Conservation (phyloP, 2,888 invertebrate species). For the Halocaridina rubra region DNA sequence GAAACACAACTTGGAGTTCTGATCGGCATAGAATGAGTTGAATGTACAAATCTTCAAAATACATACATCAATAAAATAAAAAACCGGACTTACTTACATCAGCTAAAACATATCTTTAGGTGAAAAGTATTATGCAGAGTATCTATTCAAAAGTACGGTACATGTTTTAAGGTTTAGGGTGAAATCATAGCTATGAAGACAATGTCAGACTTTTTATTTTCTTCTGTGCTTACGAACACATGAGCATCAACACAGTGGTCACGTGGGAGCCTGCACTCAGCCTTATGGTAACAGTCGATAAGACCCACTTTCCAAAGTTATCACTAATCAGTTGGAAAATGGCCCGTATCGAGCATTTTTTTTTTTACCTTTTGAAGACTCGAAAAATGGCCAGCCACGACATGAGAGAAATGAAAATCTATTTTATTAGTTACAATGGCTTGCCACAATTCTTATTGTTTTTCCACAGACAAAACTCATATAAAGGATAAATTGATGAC, state of each 20-base stretch:
- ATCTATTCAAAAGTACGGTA: too few relatives aligned
- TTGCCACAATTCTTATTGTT: constrained; percentile 14
- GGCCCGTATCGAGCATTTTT: not conserved
- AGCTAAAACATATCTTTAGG: too few relatives aligned
- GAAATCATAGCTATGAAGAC: too few relatives aligned
- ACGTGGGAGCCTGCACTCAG: not conserved
- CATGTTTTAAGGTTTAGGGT: too few relatives aligned
- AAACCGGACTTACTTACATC: too few relatives aligned
- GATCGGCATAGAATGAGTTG: too few relatives aligned
- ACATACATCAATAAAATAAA: too few relatives aligned
- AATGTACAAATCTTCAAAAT: too few relatives aligned
- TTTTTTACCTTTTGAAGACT: not conserved
- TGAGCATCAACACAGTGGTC: constrained; percentile 56
- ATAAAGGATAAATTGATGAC: too few relatives aligned
- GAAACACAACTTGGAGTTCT: too few relatives aligned
- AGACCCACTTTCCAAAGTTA: constrained; percentile 2
- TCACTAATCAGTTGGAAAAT: not conserved
- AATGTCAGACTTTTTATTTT: constrained; percentile 57
- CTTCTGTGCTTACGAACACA: constrained; percentile 59
- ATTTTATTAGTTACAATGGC: constrained; percentile 9
- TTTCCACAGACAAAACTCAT: too few relatives aligned
- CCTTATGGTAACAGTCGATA: constrained; percentile 4
- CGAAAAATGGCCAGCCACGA: constrained; percentile 16
- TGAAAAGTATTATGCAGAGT: too few relatives aligned
- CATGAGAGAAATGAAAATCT: constrained; percentile 13